Conservation (phyloP, 2,888 invertebrate species). For the Acanthosepion pharaonis region DNA sequence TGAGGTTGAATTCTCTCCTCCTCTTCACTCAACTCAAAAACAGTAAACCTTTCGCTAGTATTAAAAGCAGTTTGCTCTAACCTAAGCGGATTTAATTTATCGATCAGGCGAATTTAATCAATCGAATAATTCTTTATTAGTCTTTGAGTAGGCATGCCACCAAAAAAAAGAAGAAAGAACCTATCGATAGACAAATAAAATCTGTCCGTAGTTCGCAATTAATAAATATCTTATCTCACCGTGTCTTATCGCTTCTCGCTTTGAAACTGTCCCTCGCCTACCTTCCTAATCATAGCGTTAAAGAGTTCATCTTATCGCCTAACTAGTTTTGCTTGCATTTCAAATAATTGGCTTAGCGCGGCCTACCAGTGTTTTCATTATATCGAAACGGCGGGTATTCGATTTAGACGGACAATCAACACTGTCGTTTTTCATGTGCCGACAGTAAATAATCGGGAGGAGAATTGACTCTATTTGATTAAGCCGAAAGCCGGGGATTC, state of each 20-base stretch:
- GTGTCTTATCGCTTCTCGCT: background rate
- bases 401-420: conserved; percentile 2
- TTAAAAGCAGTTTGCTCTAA: background rate
- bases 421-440: background rate
- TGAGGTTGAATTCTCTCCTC: fast-evolving
- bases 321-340: conserved; percentile 33
- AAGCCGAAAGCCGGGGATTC: background rate
- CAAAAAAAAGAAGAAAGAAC: background rate
- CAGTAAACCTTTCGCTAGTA: background rate
- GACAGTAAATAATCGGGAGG: background rate
- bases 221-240: background rate
- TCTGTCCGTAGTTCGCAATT: background rate
- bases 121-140: background rate
- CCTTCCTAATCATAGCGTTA: background rate
- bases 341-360: background rate
- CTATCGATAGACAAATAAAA: background rate
- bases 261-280: background rate
- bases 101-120: background rate
- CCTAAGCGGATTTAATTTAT: background rate
- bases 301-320: background rate
- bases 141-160: background rate
- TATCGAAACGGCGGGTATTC: background rate
- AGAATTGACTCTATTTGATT: background rate
- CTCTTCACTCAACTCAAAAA: background rate
- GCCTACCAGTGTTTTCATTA: background rate